These are phyloP conservation scores for Drosophila rubida DNA, from an alignment of 2,888 invertebrate genomes.

Conservation along the genomic window DNA sequence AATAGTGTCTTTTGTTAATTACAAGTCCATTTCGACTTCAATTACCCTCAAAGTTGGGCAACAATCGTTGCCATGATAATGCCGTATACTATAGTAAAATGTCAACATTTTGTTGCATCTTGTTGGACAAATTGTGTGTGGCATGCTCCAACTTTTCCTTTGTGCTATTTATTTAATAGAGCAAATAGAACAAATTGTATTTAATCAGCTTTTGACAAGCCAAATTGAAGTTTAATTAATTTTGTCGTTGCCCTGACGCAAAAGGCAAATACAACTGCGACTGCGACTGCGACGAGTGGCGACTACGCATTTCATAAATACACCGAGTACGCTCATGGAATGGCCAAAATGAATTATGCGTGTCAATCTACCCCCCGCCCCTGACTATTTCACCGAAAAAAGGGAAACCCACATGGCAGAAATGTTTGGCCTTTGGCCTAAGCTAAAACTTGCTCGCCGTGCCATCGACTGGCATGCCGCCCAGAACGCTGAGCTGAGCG, in stretches of 20 bases:
- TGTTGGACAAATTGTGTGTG: not conserved
- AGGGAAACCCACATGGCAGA: constrained; percentile 10
- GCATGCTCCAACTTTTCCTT: not conserved
- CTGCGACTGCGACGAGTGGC: not conserved
- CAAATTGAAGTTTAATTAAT: constrained; percentile 74
- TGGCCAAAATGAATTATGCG: constrained; percentile 20
- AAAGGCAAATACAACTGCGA: constrained; percentile 23
- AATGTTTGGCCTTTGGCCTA: constrained; percentile 49
- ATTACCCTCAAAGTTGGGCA: constrained; percentile 15
- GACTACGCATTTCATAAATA: constrained; percentile 23
- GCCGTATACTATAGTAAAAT: not conserved
- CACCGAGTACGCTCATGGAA: not conserved
- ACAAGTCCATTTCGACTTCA: constrained; percentile 7
- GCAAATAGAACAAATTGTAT: constrained; percentile 37
- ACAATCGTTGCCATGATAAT: constrained; percentile 1
- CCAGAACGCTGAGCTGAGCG: constrained; percentile 11
- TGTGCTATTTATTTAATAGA: not conserved
- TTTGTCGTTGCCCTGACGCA: constrained; percentile 37
- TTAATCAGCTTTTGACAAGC: constrained; percentile 64
- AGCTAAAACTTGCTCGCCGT: constrained; percentile 13
- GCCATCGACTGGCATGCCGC: constrained; percentile 36
- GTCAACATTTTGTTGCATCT: constrained; percentile 1
- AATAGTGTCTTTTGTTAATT: not conserved
- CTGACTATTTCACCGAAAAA: not conserved
- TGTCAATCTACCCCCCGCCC: constrained; percentile 9